Evolutionary conservation across 1,140 invertebrate genomes (phyloP).

Genomic region (Dendroctonus ponderosae): DNA sequence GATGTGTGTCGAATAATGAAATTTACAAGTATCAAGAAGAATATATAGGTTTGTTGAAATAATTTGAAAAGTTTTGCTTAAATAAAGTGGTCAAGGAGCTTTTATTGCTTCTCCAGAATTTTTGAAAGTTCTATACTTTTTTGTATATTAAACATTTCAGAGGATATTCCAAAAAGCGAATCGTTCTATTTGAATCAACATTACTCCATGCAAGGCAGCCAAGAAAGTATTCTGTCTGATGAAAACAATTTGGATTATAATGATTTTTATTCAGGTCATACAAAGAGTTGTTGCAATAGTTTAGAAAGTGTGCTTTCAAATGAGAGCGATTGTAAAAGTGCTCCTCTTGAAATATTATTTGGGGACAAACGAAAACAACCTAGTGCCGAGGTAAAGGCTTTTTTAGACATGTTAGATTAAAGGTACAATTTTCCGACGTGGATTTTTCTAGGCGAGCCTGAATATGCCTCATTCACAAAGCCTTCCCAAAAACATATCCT

Average conservation of each 20-base stretch:
- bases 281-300: conserved; percentile 66
- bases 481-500: conserved; percentile 39
- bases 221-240: conserved; percentile 75
- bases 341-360: conserved; percentile 69
- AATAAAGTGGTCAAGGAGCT: background rate
- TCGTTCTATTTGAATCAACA: conserved; percentile 65
- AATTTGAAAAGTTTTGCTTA: conserved; percentile 15
- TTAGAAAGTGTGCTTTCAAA: conserved; percentile 77
- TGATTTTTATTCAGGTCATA: conserved; percentile 56
- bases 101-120: too few relatives aligned
- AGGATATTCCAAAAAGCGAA: conserved; percentile 51
- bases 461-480: conserved; percentile 36
- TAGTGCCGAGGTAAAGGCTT: background rate
- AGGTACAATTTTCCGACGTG: background rate
- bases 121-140: too few relatives aligned
- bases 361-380: conserved; percentile 41
- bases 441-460: conserved; percentile 12
- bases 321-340: conserved; percentile 73
- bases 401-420: background rate
- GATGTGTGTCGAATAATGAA: conserved; percentile 74
- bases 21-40: conserved; percentile 58
- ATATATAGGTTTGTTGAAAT: conserved; percentile 5
- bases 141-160: conserved; percentile 3
- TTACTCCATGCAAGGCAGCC: conserved; percentile 58
- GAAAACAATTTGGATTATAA: conserved; percentile 61